Evolutionary conservation across 2,888 invertebrate genomes (phyloP).

Genomic region (Parnassius apollo): DNA sequence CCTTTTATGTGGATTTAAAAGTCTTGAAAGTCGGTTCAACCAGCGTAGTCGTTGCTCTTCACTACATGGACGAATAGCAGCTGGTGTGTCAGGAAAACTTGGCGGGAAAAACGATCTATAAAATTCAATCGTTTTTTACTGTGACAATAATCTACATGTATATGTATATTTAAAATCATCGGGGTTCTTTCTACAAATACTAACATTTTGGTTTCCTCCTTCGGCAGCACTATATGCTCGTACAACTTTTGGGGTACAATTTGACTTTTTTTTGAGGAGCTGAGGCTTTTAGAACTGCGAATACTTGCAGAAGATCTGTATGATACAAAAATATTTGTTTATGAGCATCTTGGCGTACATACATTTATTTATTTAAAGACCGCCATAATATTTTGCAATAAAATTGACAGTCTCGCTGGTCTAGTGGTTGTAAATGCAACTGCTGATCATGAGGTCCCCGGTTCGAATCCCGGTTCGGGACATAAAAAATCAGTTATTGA

Average conservation of each 20-base stretch:
- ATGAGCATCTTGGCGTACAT: not conserved
- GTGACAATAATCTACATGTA: not conserved
- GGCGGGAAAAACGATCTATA: slow-evolving; percentile 49
- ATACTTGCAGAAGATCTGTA: slow-evolving; percentile 44
- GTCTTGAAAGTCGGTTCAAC: slow-evolving; percentile 53
- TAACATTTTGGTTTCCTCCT: slow-evolving; percentile 45
- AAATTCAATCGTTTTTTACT: not conserved
- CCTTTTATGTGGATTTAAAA: slow-evolving; percentile 40
- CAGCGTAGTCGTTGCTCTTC: slow-evolving; percentile 60
- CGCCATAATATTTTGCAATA: too few species aligned
- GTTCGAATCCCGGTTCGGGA: too few species aligned
- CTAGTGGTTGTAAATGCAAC: too few species aligned
- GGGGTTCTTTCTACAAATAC: slow-evolving; percentile 26
- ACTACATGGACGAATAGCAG: slow-evolving; percentile 46
- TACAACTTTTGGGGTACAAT: slow-evolving; percentile 42
- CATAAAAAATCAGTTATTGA: too few species aligned
- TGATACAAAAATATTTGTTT: not conserved
- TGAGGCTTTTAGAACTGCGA: slow-evolving; percentile 41
- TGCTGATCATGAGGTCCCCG: too few species aligned
- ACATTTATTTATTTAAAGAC: too few species aligned
- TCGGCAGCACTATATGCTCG: slow-evolving; percentile 52
- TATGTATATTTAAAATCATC: not conserved
- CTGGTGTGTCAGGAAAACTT: slow-evolving; percentile 52
- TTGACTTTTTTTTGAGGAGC: slow-evolving; percentile 47
- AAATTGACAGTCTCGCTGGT: too few species aligned